Percentiles rank a stretch among this genome's conserved stretches.
These are phyloP conservation scores for Dendrolimus kikuchii DNA, from an alignment of 1,140 invertebrate species.

Conservation along the genomic window DNA sequence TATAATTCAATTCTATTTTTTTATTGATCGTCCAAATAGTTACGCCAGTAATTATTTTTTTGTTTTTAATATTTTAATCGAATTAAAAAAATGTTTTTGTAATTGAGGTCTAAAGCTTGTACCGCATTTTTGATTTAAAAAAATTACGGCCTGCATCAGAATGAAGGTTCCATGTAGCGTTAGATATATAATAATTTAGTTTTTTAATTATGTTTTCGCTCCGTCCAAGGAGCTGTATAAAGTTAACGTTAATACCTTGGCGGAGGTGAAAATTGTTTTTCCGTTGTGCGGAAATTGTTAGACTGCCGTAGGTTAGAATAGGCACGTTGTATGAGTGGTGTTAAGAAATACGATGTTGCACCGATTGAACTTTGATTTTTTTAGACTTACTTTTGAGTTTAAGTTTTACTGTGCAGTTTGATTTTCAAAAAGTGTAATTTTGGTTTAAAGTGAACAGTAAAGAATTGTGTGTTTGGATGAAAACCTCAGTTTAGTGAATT, in stretches of 20 bases:
- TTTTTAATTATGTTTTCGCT: constrained; percentile 43
- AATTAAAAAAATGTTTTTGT: too few relatives aligned
- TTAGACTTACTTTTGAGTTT: too few relatives aligned
- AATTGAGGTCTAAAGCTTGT: constrained; percentile 3
- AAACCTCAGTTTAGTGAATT: too few relatives aligned
- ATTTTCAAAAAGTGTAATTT: too few relatives aligned
- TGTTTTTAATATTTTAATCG: too few relatives aligned
- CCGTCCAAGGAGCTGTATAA: constrained; percentile 44
- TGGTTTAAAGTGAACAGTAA: too few relatives aligned
- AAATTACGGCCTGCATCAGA: constrained; percentile 46
- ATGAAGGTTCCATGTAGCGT: constrained; percentile 54
- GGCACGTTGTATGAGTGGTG: constrained; percentile 49
- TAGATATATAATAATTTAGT: constrained; percentile 42
- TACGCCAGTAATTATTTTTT: too few relatives aligned
- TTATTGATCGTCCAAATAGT: too few relatives aligned
- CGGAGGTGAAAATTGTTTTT: constrained; percentile 58
- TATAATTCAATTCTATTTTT: too few relatives aligned
- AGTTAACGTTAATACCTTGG: constrained; percentile 41
- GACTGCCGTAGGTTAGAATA: constrained; percentile 68
- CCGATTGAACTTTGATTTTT: constrained; percentile 19
- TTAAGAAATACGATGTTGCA: constrained; percentile 26
- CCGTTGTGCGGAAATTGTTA: constrained; percentile 68
- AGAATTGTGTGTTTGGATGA: too few relatives aligned
- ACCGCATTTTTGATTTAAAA: background rate
- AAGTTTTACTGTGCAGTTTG: too few relatives aligned